Conservation (phyloP, 2,888 invertebrate genomes). For the Tiphia femorata region DNA sequence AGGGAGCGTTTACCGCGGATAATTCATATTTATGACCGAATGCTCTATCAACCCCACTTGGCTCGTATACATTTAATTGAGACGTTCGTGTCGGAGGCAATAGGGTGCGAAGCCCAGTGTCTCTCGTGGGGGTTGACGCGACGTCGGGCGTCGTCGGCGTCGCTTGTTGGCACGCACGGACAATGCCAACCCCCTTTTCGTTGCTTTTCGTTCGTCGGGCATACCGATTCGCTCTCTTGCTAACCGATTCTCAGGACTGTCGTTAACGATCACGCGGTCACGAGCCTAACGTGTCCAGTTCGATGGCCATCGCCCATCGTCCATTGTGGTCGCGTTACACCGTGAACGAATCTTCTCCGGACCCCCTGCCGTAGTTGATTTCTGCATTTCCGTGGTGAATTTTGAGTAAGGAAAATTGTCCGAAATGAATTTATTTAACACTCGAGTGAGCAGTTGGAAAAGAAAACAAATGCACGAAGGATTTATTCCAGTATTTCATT, state of each 20-base stretch:
- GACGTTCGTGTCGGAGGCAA: conserved; percentile 67
- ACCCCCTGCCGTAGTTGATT: too few species aligned
- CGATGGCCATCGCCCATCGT: conserved; percentile 24
- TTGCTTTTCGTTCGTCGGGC: too few species aligned
- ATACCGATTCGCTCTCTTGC: too few species aligned
- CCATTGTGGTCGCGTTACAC: not conserved
- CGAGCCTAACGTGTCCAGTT: conserved; percentile 23
- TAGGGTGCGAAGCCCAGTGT: conserved; percentile 63
- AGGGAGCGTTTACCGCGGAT: conserved; percentile 67
- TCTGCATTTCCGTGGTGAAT: not conserved
- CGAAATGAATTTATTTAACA: too few species aligned
- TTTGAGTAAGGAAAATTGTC: not conserved
- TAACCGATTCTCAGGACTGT: conserved; percentile 31
- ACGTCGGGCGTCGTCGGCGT: conserved; percentile 18
- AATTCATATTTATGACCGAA: conserved; percentile 68
- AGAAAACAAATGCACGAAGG: too few species aligned
- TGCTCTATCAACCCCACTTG: conserved; percentile 67
- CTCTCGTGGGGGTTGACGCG: conserved; percentile 34
- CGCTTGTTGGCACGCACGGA: conserved; percentile 19
- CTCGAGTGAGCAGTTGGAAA: too few species aligned
- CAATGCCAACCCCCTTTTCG: too few species aligned
- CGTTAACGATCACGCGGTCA: conserved; percentile 40
- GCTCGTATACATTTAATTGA: conserved; percentile 68
- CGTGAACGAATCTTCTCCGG: not conserved
- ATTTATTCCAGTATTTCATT: too few species aligned